Evolutionary conservation across 2,888 invertebrate genomes (phyloP), one percentile per base, ranked within the genome.

Genomic region (Bembecia ichneumoniformis): DNA sequence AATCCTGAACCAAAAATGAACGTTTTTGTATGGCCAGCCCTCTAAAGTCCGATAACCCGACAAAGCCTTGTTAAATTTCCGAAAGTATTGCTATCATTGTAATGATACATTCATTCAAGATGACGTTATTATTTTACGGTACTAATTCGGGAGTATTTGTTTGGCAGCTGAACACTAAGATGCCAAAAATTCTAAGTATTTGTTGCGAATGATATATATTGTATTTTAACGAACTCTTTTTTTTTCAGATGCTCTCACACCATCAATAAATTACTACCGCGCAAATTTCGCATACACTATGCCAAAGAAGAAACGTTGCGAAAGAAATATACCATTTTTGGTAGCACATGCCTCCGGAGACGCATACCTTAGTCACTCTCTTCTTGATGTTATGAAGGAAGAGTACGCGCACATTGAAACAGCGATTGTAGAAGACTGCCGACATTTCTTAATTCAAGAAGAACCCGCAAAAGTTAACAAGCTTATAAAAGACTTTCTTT

Each of bases 371-470:
- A 62, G 62, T 11, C 59, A 55, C 9, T 56, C 58, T 10, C 50
- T 80, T 10, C 58, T 77, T 5, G 75, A 81, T 3, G 28, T 57
- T 3, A 73, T 87, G 66, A 78, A 83, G 58, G 63, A 77, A 16
- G 69, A 76, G 51, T 88, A 88, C 53, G 64, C 73, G 1, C 64
- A 74, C 47, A 69, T 89, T 17, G 79, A 88, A 57, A 80, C 82
- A 0, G 65, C 68, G 15, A 64, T 87, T 2, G 57, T 90, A 3
- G 72, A 86, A 17, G 72, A 74, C 13, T 82, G 77, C 11, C 76
- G 79, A 10, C 90, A 90, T 64, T 90, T 88, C 56, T 68, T 89
- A 35, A 90, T 90, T 52, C 89, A 90, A 68, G 89, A 89, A 57
- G 81, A 82, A 14, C 89, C 90, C 0, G 80, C 66, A 3, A 77